These are phyloP conservation scores for Arenaria interpres DNA, from an alignment of 2,113 vertebrate species.

Conservation along the genomic window DNA sequence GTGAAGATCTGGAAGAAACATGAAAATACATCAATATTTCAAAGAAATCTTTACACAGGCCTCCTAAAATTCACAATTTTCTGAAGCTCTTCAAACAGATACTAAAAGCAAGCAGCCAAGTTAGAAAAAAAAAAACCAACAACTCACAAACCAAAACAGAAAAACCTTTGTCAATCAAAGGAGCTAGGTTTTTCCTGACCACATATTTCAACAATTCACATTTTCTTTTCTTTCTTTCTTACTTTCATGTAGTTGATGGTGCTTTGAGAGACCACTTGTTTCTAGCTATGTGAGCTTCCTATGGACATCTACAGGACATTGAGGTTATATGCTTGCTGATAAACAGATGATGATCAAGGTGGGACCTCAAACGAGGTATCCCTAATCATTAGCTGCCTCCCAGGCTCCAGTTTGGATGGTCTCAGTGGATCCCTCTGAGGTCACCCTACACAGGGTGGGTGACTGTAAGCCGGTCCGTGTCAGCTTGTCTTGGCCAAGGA, in stretches of 20 bases:
- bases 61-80: not conserved
- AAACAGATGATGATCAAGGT: not conserved
- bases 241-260: not conserved
- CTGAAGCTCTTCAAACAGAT: not conserved
- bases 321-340: not conserved
- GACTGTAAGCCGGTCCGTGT: not conserved
- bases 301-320: not conserved
- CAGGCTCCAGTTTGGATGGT: not conserved
- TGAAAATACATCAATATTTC: not conserved
- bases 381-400: fast-evolving
- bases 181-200: not conserved
- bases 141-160: not conserved
- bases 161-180: not conserved
- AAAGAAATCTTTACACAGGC: not conserved
- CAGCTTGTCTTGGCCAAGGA: not conserved
- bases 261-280: not conserved
- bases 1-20: not conserved
- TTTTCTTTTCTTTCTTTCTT: not conserved
- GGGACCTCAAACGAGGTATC: not conserved
- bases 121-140: fast-evolving
- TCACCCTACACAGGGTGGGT: not conserved
- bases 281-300: not conserved
- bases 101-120: not conserved
- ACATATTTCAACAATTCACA: not conserved
- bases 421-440: not conserved